Conservation (phyloP, 30 jellyfish, hydroid and myxozoan species). For the Turritopsis dohrnii region DNA sequence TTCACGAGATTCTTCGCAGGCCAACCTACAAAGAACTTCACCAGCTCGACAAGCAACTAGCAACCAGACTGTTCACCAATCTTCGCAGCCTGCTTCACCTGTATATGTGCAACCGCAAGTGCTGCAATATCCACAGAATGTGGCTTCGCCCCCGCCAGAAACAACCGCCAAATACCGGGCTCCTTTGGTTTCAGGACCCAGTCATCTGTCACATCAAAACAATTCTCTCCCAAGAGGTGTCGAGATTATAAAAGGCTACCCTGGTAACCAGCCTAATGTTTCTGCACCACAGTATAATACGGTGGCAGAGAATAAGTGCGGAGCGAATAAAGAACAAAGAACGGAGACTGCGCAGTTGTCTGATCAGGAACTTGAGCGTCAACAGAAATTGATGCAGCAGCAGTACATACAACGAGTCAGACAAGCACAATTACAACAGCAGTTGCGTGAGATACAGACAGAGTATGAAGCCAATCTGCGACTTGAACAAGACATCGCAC, state of each 20-base stretch:
- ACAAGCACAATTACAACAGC: constrained; percentile 37
- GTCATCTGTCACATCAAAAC: not conserved
- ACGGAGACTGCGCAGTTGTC: not conserved
- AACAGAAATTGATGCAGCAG: constrained; percentile 31
- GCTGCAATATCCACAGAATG: not conserved
- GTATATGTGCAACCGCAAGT: not conserved
- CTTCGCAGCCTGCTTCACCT: not conserved
- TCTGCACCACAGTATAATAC: not conserved
- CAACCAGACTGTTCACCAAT: not conserved
- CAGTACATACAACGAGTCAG: constrained; percentile 35
- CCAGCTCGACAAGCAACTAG: no score
- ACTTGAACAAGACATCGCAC: constrained; percentile 34
- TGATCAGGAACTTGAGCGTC: constrained; percentile 21
- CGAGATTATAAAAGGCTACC: not conserved
- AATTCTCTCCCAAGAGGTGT: not conserved
- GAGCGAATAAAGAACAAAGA: not conserved
- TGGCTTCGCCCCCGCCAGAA: not conserved
- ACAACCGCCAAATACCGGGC: not conserved
- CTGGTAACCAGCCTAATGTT: not conserved
- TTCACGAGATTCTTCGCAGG: not conserved
- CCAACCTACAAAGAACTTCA: no score
- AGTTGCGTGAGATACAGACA: constrained; percentile 21
- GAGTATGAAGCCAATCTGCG: constrained; percentile 28
- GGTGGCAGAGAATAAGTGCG: not conserved
- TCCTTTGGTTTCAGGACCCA: not conserved